These are phyloP conservation scores for Lasioglossum pauxillum DNA, from an alignment of 2,888 invertebrate genomes.

Conservation along the genomic window DNA sequence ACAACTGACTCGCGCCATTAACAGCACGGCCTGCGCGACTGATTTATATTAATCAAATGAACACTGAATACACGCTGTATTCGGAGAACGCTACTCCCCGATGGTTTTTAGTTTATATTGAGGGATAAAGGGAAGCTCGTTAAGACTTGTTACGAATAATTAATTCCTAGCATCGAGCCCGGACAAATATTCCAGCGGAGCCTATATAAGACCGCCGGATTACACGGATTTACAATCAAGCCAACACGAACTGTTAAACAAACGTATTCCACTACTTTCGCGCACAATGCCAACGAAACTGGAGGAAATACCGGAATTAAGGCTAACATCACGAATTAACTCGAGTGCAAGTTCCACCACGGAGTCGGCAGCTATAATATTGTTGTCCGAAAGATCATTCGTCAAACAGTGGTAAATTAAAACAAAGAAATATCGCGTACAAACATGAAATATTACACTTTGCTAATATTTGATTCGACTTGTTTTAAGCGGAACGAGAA, in stretches of 20 bases:
- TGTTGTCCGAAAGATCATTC: neutral
- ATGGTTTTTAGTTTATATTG: conserved; percentile 42
- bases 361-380: neutral
- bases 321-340: neutral
- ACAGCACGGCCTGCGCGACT: conserved; percentile 51
- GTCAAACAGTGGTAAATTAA: neutral
- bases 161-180: conserved; percentile 49
- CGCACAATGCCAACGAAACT: neutral
- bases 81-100: conserved; percentile 41
- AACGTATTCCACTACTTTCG: neutral
- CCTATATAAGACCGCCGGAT: conserved; percentile 12
- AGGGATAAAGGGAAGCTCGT: conserved; percentile 59
- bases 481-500: neutral
- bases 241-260: neutral
- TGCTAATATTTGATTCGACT: neutral
- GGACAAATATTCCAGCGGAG: conserved; percentile 7
- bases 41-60: conserved; percentile 71
- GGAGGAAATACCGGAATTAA: neutral
- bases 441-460: neutral
- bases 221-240: conserved; percentile 35
- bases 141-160: conserved; percentile 63
- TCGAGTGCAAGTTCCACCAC: neutral
- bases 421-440: neutral
- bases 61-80: conserved; percentile 35
- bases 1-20: conserved; percentile 69